phyloP scores from a whole-genome alignment of 2,888 invertebrate genomes.

The Hirtodrosophila alboralis region DNA sequence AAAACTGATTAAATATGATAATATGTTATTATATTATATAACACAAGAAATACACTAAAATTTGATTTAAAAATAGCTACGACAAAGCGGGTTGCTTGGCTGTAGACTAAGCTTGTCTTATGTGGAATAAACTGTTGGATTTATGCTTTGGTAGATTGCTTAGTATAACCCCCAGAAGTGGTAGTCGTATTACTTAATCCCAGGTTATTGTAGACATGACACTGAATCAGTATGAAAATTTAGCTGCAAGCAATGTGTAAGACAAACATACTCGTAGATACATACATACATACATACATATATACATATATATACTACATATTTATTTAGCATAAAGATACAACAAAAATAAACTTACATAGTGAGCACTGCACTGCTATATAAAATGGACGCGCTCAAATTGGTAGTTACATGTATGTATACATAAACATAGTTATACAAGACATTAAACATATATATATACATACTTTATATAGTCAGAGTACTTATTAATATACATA shows the following conservation, averaged over 20 bases:
- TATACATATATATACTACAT: constrained; percentile 15
- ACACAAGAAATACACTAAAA: background rate
- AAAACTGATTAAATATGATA: constrained; percentile 4
- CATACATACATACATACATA: constrained; percentile 21
- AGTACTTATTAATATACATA: constrained; percentile 13
- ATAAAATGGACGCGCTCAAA: constrained; percentile 34
- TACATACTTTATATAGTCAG: constrained; percentile 5
- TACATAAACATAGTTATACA: constrained; percentile 33
- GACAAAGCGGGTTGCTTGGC: too few relatives aligned
- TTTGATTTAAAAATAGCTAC: too few relatives aligned
- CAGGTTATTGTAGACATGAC: constrained; percentile 30
- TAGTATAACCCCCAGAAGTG: constrained; percentile 18
- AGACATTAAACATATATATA: constrained; percentile 18
- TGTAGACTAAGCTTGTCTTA: constrained; percentile 10
- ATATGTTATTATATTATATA: constrained; percentile 1
- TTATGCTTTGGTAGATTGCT: constrained; percentile 33
- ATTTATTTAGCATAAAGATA: constrained; percentile 46
- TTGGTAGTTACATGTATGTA: constrained; percentile 19
- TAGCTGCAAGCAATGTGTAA: constrained; percentile 73
- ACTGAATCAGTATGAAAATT: constrained; percentile 70
- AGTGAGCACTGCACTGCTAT: constrained; percentile 62
- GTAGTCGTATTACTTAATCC: constrained; percentile 29
- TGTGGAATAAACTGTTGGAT: constrained; percentile 7
- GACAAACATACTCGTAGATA: constrained; percentile 39
- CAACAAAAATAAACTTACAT: constrained; percentile 49